Base-by-base conservation (phyloP, 2,888 invertebrate species). In the Aporophyla nigra region DNA sequence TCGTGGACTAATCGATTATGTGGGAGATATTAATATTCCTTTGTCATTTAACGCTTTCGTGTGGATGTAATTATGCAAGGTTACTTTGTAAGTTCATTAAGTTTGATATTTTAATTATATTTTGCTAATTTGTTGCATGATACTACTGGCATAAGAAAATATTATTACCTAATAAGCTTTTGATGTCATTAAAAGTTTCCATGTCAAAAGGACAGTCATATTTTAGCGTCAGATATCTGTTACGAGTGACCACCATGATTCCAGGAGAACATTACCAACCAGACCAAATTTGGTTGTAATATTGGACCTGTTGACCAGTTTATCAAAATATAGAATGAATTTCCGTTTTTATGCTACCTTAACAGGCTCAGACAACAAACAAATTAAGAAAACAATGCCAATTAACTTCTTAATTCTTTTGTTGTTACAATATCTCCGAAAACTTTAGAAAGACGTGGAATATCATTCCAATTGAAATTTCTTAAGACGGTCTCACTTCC, bases 11-110 rank as follows among this genome's bases (percentile, higher is more conserved):
- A 78, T 83, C 78, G 86, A 83, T 78, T 71, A 61, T 73, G 83
- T 77, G 76, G 83, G 86, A 77, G 63, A 85, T 59, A 73, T 82
- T 77, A 78, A 82, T 70, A 63, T 85, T 82, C 82, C 53, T 75
- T 67, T 68, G 71, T 73, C 51, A 68, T 9, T 59, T 33, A 43
- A 75, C 19, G 75, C 84, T 79, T 83, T 79, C 67, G 49, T 58
- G 56, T 71, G 79, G 65, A 65, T 43, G 56, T 63, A 51, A 79
- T 68, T 58, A 63, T 72, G 40, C 54, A 67, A 84, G 54, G 70
- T 83, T 69, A 59, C 49, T 69, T 54, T 65, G 82, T 61, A 59
- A 33, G 74, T 54, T 66, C 14, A 65, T 71, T 24, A 43, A 6
- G 9, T 10, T 54, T 54, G 21, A 27, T 46, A 40, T 66, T 66